Evolutionary conservation across 2,797 vertebrate genomes (phyloP).

Genomic region (Oreochromis grahami): DNA sequence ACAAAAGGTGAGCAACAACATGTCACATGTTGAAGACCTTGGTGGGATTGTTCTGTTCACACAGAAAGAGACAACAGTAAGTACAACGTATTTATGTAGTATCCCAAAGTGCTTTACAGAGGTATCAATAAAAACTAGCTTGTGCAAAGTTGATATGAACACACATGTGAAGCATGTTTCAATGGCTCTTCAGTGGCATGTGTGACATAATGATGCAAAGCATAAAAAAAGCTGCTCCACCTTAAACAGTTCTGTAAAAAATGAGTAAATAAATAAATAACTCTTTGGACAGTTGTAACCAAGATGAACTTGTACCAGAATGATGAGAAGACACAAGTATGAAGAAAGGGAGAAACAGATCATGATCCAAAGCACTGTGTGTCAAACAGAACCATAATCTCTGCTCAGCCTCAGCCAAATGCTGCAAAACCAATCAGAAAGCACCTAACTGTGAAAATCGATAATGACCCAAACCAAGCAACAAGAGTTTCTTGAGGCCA

Average conservation of each 20-base stretch:
- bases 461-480: background rate
- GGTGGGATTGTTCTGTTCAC: background rate
- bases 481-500: background rate
- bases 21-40: background rate
- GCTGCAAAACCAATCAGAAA: background rate
- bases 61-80: background rate
- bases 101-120: background rate
- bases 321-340: background rate
- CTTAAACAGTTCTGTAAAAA: background rate
- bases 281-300: background rate
- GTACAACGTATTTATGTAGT: background rate
- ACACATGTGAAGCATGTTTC: background rate
- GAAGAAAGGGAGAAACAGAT: background rate
- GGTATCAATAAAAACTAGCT: background rate
- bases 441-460: background rate
- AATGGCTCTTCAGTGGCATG: background rate
- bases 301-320: background rate
- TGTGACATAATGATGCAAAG: background rate
- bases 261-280: background rate
- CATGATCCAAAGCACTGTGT: background rate
- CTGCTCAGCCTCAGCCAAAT: background rate
- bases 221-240: background rate
- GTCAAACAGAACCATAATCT: background rate
- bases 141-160: background rate
- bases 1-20: background rate